Conservation (phyloP, 2,113 vertebrate species). For the Odobenus rosmarus region DNA sequence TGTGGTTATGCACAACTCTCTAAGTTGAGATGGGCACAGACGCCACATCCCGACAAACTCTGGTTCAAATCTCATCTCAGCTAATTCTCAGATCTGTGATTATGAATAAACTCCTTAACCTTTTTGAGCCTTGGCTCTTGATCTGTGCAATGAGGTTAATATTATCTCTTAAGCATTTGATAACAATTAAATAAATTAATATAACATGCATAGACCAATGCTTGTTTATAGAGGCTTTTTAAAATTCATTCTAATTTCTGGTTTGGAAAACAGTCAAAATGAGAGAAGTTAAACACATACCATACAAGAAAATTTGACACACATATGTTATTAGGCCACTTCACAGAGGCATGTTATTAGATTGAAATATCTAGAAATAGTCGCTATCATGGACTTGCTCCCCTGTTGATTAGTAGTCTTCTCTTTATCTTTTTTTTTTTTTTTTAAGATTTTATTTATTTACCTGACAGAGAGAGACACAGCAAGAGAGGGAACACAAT, state of each 20-base stretch:
- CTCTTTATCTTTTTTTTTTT: neutral
- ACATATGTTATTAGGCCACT: neutral
- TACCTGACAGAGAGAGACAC: too few relatives aligned
- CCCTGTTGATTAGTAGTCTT: neutral
- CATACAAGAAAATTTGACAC: neutral
- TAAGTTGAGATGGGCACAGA: neutral
- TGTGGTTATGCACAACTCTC: neutral
- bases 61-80: neutral
- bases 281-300: neutral
- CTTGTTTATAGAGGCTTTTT: neutral
- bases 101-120: neutral
- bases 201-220: neutral
- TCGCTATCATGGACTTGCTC: too few relatives aligned
- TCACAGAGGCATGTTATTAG: neutral
- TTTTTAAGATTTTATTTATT: too few relatives aligned
- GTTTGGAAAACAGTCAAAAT: neutral
- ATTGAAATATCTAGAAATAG: neutral
- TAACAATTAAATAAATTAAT: neutral
- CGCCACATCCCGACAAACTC: neutral
- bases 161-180: neutral
- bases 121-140: neutral
- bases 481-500: too few relatives aligned
- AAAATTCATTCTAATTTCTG: neutral
- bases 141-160: neutral
- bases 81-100: neutral